Evolutionary conservation across 2,113 vertebrate genomes (phyloP).

Genomic region (Leptobrachium leishanense): DNA sequence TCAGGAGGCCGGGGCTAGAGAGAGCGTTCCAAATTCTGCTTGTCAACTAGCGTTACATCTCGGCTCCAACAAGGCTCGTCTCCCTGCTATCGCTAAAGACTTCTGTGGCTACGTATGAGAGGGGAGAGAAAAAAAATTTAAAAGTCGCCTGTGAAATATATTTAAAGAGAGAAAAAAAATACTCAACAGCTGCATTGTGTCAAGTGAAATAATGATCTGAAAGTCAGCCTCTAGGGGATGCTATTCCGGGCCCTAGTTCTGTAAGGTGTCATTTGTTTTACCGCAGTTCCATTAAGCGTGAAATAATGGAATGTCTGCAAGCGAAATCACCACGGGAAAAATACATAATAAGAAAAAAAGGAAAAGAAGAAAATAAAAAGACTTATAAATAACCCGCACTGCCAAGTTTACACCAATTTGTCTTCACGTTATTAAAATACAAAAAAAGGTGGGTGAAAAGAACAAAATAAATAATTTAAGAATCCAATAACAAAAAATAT

Average conservation of each 20-base stretch:
- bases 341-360: not conserved
- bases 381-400: too few relatives aligned
- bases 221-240: constrained; percentile 64
- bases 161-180: constrained; percentile 1
- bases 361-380: too few relatives aligned
- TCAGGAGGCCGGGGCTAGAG: constrained; percentile 81
- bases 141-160: constrained; percentile 56
- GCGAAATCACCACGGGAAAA: constrained; percentile 39
- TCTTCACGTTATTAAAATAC: too few relatives aligned
- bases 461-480: too few relatives aligned
- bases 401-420: too few relatives aligned
- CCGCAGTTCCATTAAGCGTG: constrained; percentile 52
- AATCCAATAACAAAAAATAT: too few relatives aligned
- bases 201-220: constrained; percentile 76
- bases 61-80: constrained; percentile 68
- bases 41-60: constrained; percentile 96
- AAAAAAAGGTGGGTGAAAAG: too few relatives aligned
- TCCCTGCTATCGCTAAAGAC: constrained; percentile 67
- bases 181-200: constrained; percentile 76
- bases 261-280: constrained; percentile 63
- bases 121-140: constrained; percentile 42
- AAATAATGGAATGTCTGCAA: constrained; percentile 58
- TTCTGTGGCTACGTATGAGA: constrained; percentile 54
- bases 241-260: constrained; percentile 56
- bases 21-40: constrained; percentile 89